Conservation (phyloP, 1,140 invertebrate genomes). For the Drosophila melanica region DNA sequence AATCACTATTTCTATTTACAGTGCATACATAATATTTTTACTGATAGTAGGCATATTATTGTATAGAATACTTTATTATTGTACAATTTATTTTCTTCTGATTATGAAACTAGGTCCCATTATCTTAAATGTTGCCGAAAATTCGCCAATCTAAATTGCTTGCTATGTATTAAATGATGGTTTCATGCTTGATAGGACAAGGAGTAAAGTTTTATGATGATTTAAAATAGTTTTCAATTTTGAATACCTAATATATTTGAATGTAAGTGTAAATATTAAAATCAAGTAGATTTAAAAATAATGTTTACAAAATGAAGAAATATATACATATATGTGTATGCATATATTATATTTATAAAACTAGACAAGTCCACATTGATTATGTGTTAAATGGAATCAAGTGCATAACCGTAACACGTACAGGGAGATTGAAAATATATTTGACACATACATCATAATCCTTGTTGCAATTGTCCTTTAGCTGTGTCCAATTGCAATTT, state of each 20-base stretch:
- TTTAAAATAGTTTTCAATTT: neutral
- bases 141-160: constrained; percentile 1
- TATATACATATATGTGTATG: no score
- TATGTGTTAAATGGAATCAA: neutral
- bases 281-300: no score
- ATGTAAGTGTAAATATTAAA: no score
- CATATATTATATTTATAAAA: no score
- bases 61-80: no score
- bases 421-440: neutral
- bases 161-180: neutral
- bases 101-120: constrained; percentile 39
- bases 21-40: neutral
- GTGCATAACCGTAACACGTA: neutral
- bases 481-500: constrained; percentile 10
- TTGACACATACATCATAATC: neutral
- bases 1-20: neutral
- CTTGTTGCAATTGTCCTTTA: neutral
- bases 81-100: neutral
- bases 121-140: constrained; percentile 40
- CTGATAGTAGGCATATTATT: neutral
- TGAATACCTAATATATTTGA: neutral
- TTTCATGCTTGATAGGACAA: neutral
- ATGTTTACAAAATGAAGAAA: no score
- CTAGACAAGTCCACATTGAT: no score
- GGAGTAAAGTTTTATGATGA: neutral